Evolutionary conservation across 2,888 invertebrate genomes (phyloP), one percentile per base, ranked within the genome.

Genomic region (Pollenia labialis): DNA sequence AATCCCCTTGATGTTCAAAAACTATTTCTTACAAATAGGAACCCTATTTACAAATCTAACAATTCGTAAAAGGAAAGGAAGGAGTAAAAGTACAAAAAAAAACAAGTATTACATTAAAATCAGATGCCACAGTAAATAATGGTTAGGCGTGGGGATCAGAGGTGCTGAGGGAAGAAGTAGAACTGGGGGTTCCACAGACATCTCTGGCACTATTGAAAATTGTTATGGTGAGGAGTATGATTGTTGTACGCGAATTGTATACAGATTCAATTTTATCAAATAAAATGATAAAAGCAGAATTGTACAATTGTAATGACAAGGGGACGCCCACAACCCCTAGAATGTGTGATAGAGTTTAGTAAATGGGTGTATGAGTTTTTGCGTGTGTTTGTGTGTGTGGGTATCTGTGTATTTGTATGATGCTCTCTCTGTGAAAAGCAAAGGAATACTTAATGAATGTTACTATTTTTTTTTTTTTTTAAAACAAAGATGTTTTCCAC

Each of bases 321-420:
- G 77, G 81, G 84, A 87, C 87, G 87, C 87, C 87, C 84, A 87
- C 87, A 69, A 84, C 84, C 87, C 80, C 81, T 68, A 75, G 44
- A 48, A 42, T 16, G 4, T 60, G 23, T 32, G 32, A 32, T 32
- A 32, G 32, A 32, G 32, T 32, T 32, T 32, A 32, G 32, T 32
- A 32, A 32, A 12, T 32, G 16, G 62, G 11, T 52, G 7, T 68
- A 32, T 64, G 32, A 72, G 32, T 32, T 81, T 64, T 7, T 48
- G 48, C n/a, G 23, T 71, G 52, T 58, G 18, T 9, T 12, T n/a
- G 11, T 1, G 9, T 11, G 8, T 42, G 16, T 40, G 54, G 66
- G 58, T 16, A 16, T 23, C 16, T 48, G 9, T 40, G 48, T 42
- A 4, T 58, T 14, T 18, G 56, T 11, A 60, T 81, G 80, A 87